phyloP scores from a whole-genome alignment of 2,888 invertebrate genomes.

The Rhamnusium bicolor region DNA sequence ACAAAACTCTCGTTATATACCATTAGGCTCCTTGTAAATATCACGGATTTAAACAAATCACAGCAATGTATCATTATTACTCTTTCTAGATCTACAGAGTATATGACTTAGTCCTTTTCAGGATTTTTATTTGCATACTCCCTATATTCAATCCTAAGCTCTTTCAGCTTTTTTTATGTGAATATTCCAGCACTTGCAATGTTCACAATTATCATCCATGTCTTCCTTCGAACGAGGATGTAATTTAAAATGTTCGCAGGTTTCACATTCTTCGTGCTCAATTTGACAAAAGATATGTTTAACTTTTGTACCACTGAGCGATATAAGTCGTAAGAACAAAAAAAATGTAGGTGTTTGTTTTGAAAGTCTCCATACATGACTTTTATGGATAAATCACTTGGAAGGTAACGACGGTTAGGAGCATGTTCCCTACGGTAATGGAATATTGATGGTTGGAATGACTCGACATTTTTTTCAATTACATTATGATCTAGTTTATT shows the following conservation, averaged over 20 bases:
- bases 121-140: neutral
- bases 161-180: neutral
- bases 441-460: conserved; percentile 40
- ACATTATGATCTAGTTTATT: conserved; percentile 8
- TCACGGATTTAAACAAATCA: neutral
- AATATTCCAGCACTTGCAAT: conserved; percentile 7
- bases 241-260: conserved; percentile 30
- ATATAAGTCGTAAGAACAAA: conserved; percentile 46
- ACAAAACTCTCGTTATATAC: neutral
- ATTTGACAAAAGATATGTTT: conserved; percentile 45
- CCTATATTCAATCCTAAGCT: conserved; percentile 1
- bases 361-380: conserved; percentile 42
- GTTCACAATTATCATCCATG: conserved; percentile 13
- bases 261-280: conserved; percentile 46
- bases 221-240: conserved; percentile 29
- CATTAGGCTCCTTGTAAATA: neutral
- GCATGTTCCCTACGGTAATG: conserved; percentile 47
- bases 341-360: conserved; percentile 31
- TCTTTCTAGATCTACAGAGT: conserved; percentile 10
- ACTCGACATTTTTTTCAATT: conserved; percentile 36
- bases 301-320: conserved; percentile 29
- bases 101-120: conserved; percentile 10
- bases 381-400: conserved; percentile 42
- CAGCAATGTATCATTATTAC: conserved; percentile 16
- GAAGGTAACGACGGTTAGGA: conserved; percentile 43